Evolutionary conservation across 1,140 invertebrate genomes (phyloP).

Genomic region (Drosophila ambigua): DNA sequence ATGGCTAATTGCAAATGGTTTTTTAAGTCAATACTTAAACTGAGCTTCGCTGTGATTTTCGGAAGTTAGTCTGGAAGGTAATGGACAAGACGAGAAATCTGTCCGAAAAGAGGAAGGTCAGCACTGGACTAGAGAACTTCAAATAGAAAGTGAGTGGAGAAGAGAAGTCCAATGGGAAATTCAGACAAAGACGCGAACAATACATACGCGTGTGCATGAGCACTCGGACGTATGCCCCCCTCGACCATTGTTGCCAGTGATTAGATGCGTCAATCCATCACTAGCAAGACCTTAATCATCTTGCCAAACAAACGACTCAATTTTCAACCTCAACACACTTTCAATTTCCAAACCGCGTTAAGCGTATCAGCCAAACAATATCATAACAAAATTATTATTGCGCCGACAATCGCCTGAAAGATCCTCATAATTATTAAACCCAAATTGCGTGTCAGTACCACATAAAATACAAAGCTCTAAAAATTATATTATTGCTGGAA

Average conservation of each 20-base stretch:
- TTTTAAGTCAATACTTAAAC: conserved; percentile 11
- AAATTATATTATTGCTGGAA: conserved; percentile 63
- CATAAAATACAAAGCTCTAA: conserved; percentile 46
- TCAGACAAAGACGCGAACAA: not conserved
- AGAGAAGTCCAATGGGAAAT: not conserved
- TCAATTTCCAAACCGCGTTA: conserved; percentile 50
- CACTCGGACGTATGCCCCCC: not conserved
- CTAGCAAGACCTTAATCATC: conserved; percentile 1
- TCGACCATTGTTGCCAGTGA: not conserved
- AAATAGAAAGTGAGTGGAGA: conserved; percentile 24
- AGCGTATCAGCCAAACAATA: conserved; percentile 35
- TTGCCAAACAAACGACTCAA: conserved; percentile 47
- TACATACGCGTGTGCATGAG: too few relatives aligned
- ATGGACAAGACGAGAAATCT: conserved; percentile 28
- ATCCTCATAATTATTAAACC: conserved; percentile 60
- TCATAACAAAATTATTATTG: conserved; percentile 53
- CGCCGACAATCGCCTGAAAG: conserved; percentile 40
- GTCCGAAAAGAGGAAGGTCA: conserved; percentile 6
- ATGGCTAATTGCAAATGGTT: conserved; percentile 58
- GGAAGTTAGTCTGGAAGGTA: conserved; percentile 6
- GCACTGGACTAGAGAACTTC: conserved; percentile 1
- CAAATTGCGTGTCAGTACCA: conserved; percentile 56
- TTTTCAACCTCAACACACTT: conserved; percentile 50
- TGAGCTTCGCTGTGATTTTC: conserved; percentile 14
- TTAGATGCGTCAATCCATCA: conserved; percentile 3